phyloP scores from a whole-genome alignment of 2,113 vertebrate species.

The Melanerpes aurifrons region DNA sequence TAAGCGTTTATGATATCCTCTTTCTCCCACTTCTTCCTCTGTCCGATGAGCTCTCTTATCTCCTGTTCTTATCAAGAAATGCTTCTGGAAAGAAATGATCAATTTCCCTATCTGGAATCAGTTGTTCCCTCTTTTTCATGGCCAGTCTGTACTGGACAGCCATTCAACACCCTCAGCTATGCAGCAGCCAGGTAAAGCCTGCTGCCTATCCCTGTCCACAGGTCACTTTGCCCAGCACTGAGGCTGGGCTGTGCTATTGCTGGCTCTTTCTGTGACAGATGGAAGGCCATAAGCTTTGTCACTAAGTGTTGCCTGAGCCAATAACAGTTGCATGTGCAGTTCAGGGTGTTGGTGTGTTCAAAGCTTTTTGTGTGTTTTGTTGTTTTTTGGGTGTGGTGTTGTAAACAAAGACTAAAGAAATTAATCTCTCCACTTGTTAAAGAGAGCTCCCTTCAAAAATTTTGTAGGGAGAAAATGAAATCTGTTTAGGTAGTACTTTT shows the following conservation, averaged over 20 bases:
- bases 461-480: neutral
- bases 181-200: neutral
- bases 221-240: neutral
- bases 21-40: neutral
- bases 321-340: constrained; percentile 49
- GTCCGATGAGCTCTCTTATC: fast-evolving
- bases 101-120: neutral
- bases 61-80: neutral
- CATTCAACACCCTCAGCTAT: neutral
- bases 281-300: constrained; percentile 56
- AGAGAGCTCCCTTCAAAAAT: neutral
- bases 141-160: neutral
- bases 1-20: neutral
- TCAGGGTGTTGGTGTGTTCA: constrained; percentile 19
- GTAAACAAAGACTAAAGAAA: neutral
- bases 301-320: constrained; percentile 46
- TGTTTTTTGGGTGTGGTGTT: constrained; percentile 27
- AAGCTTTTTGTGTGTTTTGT: constrained; percentile 48
- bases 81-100: neutral
- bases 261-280: constrained; percentile 20
- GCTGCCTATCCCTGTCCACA: neutral
- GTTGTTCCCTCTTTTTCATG: neutral
- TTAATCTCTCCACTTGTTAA: neutral
- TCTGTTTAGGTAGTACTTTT: neutral
- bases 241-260: neutral